A percentile compares a stretch with the other conserved stretches of the same genome.
Conservation (phyloP, 92 coral and sea anemone species). For the Pocillopora grandis region DNA sequence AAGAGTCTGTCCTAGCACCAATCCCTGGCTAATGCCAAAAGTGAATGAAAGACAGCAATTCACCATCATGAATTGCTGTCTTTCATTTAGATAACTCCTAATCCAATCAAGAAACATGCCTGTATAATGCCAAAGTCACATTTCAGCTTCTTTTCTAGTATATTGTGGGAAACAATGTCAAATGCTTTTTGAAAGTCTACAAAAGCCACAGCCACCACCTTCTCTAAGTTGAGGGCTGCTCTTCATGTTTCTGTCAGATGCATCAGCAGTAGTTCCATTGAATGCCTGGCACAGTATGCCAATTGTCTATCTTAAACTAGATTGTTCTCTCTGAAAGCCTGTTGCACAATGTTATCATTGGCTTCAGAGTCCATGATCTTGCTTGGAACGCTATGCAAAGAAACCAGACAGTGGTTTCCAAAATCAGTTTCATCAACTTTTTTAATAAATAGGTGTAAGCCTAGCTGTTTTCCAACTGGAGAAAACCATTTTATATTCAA, state of each 20-base stretch:
- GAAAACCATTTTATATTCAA: no score
- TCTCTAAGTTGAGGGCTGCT: conserved; percentile 31
- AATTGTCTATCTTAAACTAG: neutral
- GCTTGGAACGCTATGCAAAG: neutral
- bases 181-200: no score
- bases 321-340: neutral
- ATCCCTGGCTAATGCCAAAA: no score
- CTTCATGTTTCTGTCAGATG: conserved; percentile 55
- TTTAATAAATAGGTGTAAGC: no score
- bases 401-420: neutral
- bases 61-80: conserved; percentile 21
- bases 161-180: neutral
- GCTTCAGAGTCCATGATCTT: neutral
- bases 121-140: conserved; percentile 14
- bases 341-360: neutral
- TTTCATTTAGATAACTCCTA: neutral
- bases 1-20: neutral
- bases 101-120: neutral
- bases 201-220: conserved; percentile 19
- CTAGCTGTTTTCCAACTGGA: no score
- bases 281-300: conserved; percentile 17
- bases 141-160: neutral
- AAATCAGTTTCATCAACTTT: no score
- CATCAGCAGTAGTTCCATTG: conserved; percentile 39
- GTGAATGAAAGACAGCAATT: neutral